Evolutionary conservation across 2,113 vertebrate species (phyloP).

Genomic region (Corvus moneduloides): DNA sequence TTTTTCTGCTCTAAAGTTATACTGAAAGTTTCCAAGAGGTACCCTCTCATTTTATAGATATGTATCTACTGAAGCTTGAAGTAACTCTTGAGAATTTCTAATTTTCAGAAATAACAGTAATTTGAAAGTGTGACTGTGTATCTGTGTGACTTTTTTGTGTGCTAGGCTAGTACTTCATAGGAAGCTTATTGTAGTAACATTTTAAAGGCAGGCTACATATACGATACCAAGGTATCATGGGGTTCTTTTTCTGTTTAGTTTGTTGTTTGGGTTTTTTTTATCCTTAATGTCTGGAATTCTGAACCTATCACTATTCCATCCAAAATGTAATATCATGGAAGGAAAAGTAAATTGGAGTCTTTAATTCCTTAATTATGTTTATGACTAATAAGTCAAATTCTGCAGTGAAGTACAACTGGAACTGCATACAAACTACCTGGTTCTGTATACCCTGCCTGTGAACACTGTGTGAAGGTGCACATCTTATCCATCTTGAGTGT

Average conservation of each 20-base stretch:
- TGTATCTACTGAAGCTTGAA: not conserved
- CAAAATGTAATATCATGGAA: not conserved
- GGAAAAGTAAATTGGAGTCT: not conserved
- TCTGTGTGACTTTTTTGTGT: not conserved
- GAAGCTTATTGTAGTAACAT: not conserved
- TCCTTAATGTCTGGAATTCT: not conserved
- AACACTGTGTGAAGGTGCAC: not conserved
- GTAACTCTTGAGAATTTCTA: not conserved
- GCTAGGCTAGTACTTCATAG: not conserved
- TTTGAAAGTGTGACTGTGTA: not conserved
- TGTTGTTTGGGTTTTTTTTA: not conserved
- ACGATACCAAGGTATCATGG: not conserved
- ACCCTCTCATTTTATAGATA: constrained; percentile 14
- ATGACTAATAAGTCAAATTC: not conserved
- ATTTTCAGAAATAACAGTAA: not conserved
- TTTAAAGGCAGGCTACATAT: not conserved
- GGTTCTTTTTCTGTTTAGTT: not conserved
- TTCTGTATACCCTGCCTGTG: not conserved
- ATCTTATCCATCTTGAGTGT: not conserved
- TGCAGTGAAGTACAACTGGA: not conserved
- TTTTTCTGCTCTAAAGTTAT: not conserved
- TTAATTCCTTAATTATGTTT: not conserved
- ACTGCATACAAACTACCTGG: not conserved
- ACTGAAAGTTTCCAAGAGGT: not conserved
- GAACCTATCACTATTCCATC: not conserved